These are phyloP conservation scores for Hystrix brachyura DNA, from an alignment of 2,113 vertebrate genomes.

Conservation along the genomic window DNA sequence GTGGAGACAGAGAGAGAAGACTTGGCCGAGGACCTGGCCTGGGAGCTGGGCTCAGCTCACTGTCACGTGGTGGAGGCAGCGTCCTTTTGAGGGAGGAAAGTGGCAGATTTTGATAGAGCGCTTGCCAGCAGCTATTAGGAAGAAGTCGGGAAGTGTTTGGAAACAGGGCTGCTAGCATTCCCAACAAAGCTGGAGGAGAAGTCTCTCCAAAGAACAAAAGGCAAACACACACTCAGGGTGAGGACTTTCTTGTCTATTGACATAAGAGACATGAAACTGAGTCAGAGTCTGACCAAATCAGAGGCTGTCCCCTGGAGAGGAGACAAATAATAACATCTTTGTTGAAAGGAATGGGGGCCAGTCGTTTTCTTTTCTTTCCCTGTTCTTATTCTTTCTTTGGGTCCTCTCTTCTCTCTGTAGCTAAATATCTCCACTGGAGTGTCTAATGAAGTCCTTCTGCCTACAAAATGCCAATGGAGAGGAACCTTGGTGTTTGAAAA, in stretches of 20 bases:
- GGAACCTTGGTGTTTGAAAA: conserved; percentile 83
- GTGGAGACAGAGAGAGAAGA: conserved; percentile 53
- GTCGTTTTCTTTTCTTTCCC: conserved; percentile 53
- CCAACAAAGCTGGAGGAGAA: conserved; percentile 56
- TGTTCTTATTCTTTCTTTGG: conserved; percentile 39
- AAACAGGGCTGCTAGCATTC: conserved; percentile 71
- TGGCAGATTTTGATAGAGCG: conserved; percentile 80
- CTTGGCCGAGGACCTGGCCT: conserved; percentile 82
- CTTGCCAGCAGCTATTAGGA: conserved; percentile 70
- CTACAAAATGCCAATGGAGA: conserved; percentile 73
- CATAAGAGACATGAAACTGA: not conserved
- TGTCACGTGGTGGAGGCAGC: conserved; percentile 76
- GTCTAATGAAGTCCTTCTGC: conserved; percentile 83
- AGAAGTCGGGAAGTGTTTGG: conserved; percentile 77
- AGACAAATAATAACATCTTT: conserved; percentile 66
- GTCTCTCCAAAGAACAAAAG: conserved; percentile 41
- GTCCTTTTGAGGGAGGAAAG: conserved; percentile 83
- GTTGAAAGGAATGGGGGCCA: conserved; percentile 37
- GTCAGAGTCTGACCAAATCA: conserved; percentile 12
- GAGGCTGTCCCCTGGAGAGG: conserved; percentile 11
- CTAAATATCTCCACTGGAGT: conserved; percentile 71
- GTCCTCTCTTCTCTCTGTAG: conserved; percentile 11
- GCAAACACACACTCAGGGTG: not conserved
- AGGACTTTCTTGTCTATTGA: conserved; percentile 56
- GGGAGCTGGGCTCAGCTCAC: conserved; percentile 82